A percentile compares a stretch with the other conserved stretches of the same genome.
These are phyloP conservation scores for Heteromurus nitidus DNA, from an alignment of 2,888 invertebrate genomes.

Conservation along the genomic window DNA sequence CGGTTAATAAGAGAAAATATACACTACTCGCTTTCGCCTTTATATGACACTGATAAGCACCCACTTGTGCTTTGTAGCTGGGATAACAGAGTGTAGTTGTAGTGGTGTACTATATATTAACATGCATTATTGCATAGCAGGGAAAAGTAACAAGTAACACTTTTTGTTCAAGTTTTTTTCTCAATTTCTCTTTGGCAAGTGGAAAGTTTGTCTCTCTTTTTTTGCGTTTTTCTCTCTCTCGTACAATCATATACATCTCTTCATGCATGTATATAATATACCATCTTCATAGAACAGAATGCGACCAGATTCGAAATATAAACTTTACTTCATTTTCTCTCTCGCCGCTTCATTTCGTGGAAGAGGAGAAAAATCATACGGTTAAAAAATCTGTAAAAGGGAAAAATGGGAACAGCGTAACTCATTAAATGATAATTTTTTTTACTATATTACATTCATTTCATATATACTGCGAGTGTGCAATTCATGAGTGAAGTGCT, in stretches of 20 bases:
- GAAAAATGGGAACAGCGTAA: conserved; percentile 24
- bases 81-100: no score
- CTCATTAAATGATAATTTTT: conserved; percentile 48
- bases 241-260: neutral
- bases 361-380: neutral
- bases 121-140: conserved; percentile 3
- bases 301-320: neutral
- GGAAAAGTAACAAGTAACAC: neutral
- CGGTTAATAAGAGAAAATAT: conserved; percentile 10
- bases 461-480: neutral
- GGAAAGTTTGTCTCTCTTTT: conserved; percentile 21
- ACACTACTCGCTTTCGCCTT: neutral
- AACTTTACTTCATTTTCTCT: neutral
- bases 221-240: neutral
- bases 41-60: no score
- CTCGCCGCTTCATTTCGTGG: neutral
- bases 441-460: neutral
- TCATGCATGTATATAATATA: neutral
- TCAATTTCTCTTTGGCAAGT: conserved; percentile 36
- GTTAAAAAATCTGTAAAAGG: neutral
- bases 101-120: no score
- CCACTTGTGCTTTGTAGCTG: no score
- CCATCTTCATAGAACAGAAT: neutral
- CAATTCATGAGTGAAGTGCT: no score
- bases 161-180: conserved; percentile 26